A percentile compares a stretch with the other conserved stretches of the same genome.
These are phyloP conservation scores for Sepiola atlantica DNA, from an alignment of 2,888 invertebrate genomes.

Conservation along the genomic window DNA sequence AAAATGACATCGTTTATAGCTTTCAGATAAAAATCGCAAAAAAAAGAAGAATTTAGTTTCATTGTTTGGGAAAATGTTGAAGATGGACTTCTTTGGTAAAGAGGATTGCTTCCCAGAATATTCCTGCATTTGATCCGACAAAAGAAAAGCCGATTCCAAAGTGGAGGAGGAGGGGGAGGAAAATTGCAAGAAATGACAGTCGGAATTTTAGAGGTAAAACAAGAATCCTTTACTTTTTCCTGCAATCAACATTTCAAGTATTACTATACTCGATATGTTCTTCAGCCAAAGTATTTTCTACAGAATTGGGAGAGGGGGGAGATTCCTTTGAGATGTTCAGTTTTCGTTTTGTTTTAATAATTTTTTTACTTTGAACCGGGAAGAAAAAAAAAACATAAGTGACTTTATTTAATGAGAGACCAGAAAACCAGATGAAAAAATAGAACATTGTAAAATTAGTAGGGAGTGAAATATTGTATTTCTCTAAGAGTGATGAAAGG, in stretches of 20 bases:
- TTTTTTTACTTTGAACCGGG: not conserved
- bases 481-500: not conserved
- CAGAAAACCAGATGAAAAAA: not conserved
- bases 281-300: not conserved
- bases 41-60: not conserved
- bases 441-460: not conserved
- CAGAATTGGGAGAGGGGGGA: not conserved
- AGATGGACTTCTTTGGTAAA: not conserved
- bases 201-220: not conserved
- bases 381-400: not conserved
- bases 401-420: not conserved
- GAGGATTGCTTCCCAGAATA: conserved; percentile 32
- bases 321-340: not conserved
- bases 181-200: not conserved
- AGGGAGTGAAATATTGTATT: not conserved
- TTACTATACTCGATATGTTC: not conserved
- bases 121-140: not conserved
- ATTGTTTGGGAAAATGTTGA: not conserved
- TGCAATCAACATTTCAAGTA: not conserved
- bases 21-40: not conserved
- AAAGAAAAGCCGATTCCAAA: not conserved
- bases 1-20: conserved; percentile 32
- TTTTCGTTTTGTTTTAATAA: not conserved
- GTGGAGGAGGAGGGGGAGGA: not conserved
- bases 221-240: not conserved